phyloP scores from a whole-genome alignment of 2,888 invertebrate genomes.

The Iphiclides podalirius region DNA sequence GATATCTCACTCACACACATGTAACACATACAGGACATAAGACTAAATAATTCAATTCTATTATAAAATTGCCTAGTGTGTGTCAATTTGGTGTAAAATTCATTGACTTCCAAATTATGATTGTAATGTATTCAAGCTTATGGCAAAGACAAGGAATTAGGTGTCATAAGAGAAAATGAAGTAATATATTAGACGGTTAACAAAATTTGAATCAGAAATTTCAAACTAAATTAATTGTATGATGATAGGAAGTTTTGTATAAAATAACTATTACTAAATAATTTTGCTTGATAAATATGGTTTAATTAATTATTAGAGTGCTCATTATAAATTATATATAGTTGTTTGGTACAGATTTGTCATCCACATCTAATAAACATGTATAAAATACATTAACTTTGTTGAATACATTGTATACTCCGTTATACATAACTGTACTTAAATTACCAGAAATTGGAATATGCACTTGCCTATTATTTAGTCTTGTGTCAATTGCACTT shows the following conservation, averaged over 20 bases:
- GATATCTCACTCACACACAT: conserved; percentile 17
- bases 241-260: not conserved
- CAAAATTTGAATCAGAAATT: not conserved
- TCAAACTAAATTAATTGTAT: not conserved
- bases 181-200: too few species aligned
- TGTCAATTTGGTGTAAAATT: not conserved
- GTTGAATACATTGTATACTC: not conserved
- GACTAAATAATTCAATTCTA: conserved; percentile 42
- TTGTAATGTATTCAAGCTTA: not conserved
- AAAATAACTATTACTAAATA: not conserved
- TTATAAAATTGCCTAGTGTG: not conserved
- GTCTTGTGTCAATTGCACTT: conserved; percentile 32
- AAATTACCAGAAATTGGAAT: conserved; percentile 10
- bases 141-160: too few species aligned
- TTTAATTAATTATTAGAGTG: not conserved
- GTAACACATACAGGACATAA: conserved; percentile 27
- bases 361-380: not conserved
- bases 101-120: not conserved
- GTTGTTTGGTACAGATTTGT: not conserved
- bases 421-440: conserved; percentile 11
- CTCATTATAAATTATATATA: not conserved
- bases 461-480: conserved; percentile 35
- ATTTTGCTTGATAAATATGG: not conserved
- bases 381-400: not conserved
- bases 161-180: not conserved